Evolutionary conservation across 2,888 invertebrate species (phyloP), one percentile per base, ranked within the genome.

Genomic region (Pseudococcus jackbeardsleyi): DNA sequence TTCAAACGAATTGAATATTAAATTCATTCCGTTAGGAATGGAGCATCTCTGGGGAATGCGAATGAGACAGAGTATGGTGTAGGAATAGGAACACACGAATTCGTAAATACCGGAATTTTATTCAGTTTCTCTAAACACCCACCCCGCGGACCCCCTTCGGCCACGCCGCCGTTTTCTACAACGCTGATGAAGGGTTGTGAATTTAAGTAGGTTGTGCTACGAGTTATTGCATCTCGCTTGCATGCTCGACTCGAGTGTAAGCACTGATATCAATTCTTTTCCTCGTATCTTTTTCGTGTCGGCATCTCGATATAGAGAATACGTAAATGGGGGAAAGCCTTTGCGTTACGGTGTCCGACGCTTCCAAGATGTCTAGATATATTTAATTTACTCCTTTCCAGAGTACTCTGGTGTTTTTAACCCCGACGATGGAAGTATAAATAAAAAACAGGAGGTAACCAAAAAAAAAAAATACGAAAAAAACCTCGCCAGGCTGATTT

Each of bases 1-100:
- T 77, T 77, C 77, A n/a, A 77, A 77, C 77, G 77, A 77, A 77
- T 77, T 77, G 77, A 77, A 77, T 77, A 77, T 77, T 77, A 77
- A 77, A 77, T 77, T 77, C 77, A 77, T 77, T 77, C 17, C 77
- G 77, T 77, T 77, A 77, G 77, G 39, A 33, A 77, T 77, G 77
- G 77, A 77, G 39, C 77, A 39, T 77, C 77, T 77, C 77, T 42
- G 39, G 77, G 39, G 77, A 77, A 77, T 77, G 77, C 77, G 77
- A 77, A 77, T 77, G 77, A 77, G 77, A 77, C 77, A 33, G 77
- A 77, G 17, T 77, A 77, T 17, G 33, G 17, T 77, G 77, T 39
- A 77, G 12, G 64, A 64, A 22, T 64, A 64, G 64, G 64, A 64
- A 64, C 77, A 77, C 33, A 39, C 77, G 77, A 77, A 77, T 77